phyloP scores from a whole-genome alignment of 2,797 vertebrate genomes.

The Cryptoblepharus egeriae region DNA sequence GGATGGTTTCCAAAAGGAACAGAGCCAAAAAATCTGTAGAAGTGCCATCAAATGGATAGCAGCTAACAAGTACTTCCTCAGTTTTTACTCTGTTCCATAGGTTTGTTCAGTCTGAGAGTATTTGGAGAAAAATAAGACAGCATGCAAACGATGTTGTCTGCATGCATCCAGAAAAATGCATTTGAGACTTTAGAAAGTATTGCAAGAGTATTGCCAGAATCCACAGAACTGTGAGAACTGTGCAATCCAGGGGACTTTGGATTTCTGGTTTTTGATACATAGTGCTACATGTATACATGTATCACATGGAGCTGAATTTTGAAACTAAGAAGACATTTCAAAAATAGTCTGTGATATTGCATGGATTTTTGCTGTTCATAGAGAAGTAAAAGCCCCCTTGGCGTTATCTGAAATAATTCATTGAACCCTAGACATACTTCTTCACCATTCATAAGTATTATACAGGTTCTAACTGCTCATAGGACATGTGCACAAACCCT shows the following conservation, averaged over 20 bases:
- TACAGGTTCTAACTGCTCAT: background rate
- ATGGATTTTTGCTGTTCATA: background rate
- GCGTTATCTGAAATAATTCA: too few relatives aligned
- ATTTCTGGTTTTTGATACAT: background rate
- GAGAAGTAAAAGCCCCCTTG: background rate
- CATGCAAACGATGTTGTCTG: background rate
- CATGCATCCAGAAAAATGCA: background rate
- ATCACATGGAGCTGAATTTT: background rate
- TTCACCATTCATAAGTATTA: background rate
- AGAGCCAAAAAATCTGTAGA: background rate
- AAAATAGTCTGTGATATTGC: background rate
- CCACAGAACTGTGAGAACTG: background rate
- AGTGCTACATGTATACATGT: too few relatives aligned
- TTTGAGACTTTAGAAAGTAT: background rate
- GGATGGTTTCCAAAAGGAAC: slow-evolving; percentile 18
- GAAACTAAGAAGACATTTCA: background rate
- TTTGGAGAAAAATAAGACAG: background rate
- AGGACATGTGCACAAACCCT: background rate
- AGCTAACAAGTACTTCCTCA: background rate
- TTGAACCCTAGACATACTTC: background rate
- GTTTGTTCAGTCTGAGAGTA: background rate
- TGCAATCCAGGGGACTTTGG: background rate
- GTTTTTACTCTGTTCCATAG: background rate
- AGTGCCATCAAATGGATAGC: background rate
- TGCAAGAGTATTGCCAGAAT: background rate